Base-by-base conservation (phyloP, 2,888 invertebrate species). In the Ligdia adustata region DNA sequence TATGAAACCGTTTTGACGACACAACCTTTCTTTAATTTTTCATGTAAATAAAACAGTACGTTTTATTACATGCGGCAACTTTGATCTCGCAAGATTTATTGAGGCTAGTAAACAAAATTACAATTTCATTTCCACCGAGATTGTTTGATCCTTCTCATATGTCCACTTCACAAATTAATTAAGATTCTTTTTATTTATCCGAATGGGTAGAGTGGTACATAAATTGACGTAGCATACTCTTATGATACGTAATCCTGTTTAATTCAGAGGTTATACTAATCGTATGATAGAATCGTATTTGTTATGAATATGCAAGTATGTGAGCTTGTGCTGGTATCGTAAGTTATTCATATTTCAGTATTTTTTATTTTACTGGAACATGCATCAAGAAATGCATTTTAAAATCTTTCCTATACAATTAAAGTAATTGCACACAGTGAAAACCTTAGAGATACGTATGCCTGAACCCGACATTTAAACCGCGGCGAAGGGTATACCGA, bases 1-100 rank as follows among this genome's bases (percentile, higher is more conserved):
- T 52, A 56, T 52, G 50, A 66, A 62, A 67, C 44, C 52, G 53
- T 62, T 66, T 62, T 57, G 54, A 63, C 49, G 61, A 66, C 63
- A 61, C 26, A 26, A 55, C 11, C 55, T 57, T 60, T 64, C 57
- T 65, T 62, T 62, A 66, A 69, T 57, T 57, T 58, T 37, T 55
- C 47, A 43, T 49, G 45, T 51, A 51, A 60, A 51, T 54, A 57
- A 54, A 56, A 52, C 43, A 55, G 43, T 48, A 47, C 37, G 42
- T 53, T 55, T 57, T 57, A 55, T 47, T 41, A 48, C 35, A 43
- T 20, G 53, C 57, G 57, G 57, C 42, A 53, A 53, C 60, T 60
- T 60, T 60, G 57, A 60, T 60, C 55, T 53, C 33, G 20, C 37
- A 39, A 52, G 57, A 57, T 60, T 60, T 57, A 60, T 57, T 55